Base-by-base conservation (phyloP, 2,113 vertebrate species). In the Australoheros scitulus region DNA sequence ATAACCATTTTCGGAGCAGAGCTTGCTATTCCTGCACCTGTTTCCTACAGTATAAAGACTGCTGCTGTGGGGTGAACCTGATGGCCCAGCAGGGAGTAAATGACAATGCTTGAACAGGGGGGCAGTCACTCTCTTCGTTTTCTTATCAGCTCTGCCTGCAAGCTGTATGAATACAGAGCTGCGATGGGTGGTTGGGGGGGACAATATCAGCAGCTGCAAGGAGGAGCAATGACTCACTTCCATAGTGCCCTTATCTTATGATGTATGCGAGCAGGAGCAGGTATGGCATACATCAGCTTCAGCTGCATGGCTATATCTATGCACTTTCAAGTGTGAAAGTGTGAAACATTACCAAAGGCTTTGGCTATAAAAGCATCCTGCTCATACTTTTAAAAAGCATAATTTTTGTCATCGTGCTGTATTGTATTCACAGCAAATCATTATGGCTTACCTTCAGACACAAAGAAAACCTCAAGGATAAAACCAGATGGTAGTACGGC, bases 81-180 rank as follows among this genome's bases (percentile, higher is more conserved):
- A 88, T 68, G 82, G 74, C 83, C 57, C 86, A 60, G 91, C 47
- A 70, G 91, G 87, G 77, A 87, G 91, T 90, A 90, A 94, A 94
- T 89, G 81, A 89, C 89, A 88, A 79, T 61, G 80, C 81, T 84
- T 75, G 82, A 82, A 75, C 77, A 59, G 76, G 57, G 43, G 77
- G 68, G 74, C 79, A 59, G 56, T 61, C 15, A n/a, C 75, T 86
- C 61, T 86, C 61, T 65, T 36, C 34, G 0, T 64, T 79, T 55
- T 89, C 77, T 90, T 87, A 94, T 92, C 91, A 79, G 81, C 72
- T 76, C 60, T 68, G 77, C 86, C 58, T 72, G 14, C 79, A 50
- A 87, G 65, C 77, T 57, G 59, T 29, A 18, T 55, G 43, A 72
- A 83, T 83, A 81, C 60, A 81, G 82, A 85, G 50, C 38, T 26